A percentile compares a stretch with the other conserved stretches of the same genome.
These are phyloP conservation scores for Trigoniulus corallinus DNA, from an alignment of 1,140 invertebrate genomes.

Conservation along the genomic window DNA sequence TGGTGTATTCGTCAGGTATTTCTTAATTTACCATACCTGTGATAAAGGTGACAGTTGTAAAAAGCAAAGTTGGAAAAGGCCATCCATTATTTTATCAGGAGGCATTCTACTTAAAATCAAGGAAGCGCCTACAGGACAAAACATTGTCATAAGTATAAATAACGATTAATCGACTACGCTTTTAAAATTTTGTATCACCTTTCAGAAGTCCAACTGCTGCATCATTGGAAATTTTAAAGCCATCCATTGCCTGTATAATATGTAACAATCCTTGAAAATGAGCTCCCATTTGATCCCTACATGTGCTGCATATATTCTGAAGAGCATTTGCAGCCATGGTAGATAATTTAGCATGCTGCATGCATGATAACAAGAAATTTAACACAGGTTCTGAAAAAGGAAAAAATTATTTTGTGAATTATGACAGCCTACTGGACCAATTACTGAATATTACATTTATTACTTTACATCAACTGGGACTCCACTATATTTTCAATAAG, in stretches of 20 bases:
- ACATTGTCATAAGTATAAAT: no score
- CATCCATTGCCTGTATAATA: conserved; percentile 59
- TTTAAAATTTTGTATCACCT: conserved; percentile 45
- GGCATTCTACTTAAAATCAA: conserved; percentile 45
- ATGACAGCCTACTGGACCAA: neutral
- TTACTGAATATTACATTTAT: neutral
- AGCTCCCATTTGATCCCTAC: conserved; percentile 55
- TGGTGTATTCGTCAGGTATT: neutral
- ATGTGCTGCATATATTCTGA: conserved; percentile 47
- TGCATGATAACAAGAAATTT: conserved; percentile 53
- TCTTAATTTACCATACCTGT: conserved; percentile 32
- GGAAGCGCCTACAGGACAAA: no score
- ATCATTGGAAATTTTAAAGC: conserved; percentile 57
- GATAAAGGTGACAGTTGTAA: conserved; percentile 52
- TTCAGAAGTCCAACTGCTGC: conserved; percentile 67
- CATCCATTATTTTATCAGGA: conserved; percentile 41
- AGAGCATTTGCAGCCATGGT: conserved; percentile 57
- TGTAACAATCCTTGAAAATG: conserved; percentile 67
- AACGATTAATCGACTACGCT: no score
- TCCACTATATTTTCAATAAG: no score
- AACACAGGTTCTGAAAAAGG: conserved; percentile 47
- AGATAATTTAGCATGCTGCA: conserved; percentile 55
- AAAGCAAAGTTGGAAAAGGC: conserved; percentile 58
- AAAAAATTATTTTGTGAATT: neutral
- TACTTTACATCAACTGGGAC: no score